Evolutionary conservation across 2,888 invertebrate genomes (phyloP).

Genomic region (Pachymerium ferrugineum): DNA sequence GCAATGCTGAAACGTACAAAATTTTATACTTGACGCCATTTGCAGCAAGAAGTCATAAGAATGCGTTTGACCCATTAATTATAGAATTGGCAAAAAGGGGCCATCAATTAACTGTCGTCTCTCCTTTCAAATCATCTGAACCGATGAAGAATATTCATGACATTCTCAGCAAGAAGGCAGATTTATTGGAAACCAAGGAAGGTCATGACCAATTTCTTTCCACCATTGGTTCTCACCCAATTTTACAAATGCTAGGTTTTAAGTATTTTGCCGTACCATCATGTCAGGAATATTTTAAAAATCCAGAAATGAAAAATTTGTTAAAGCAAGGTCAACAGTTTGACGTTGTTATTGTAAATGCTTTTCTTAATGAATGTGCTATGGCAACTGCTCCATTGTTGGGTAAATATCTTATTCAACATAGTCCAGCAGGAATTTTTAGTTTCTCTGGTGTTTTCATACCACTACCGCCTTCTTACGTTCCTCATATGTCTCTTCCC

Average conservation of each 20-base stretch:
- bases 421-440: not conserved
- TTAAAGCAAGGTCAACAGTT: slow-evolving; percentile 10
- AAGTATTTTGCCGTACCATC: not conserved
- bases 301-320: not conserved
- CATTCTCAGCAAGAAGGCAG: not conserved
- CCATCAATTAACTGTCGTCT: not conserved
- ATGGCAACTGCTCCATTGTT: not conserved
- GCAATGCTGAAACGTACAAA: too few relatives aligned
- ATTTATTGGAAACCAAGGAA: not conserved
- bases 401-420: not conserved
- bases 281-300: not conserved
- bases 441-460: not conserved
- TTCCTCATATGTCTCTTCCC: not conserved
- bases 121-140: not conserved
- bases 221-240: not conserved
- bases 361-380: not conserved
- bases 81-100: not conserved
- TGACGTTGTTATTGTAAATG: not conserved
- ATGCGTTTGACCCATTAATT: slow-evolving; percentile 19
- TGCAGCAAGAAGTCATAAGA: slow-evolving; percentile 20
- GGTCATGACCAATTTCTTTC: not conserved
- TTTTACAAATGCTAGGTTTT: not conserved
- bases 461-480: not conserved
- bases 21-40: not conserved
- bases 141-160: not conserved